Percentiles rank a stretch among this genome's conserved stretches.
phyloP scores from a whole-genome alignment of 2,888 invertebrate species.

The Chymomyza caudatula region DNA sequence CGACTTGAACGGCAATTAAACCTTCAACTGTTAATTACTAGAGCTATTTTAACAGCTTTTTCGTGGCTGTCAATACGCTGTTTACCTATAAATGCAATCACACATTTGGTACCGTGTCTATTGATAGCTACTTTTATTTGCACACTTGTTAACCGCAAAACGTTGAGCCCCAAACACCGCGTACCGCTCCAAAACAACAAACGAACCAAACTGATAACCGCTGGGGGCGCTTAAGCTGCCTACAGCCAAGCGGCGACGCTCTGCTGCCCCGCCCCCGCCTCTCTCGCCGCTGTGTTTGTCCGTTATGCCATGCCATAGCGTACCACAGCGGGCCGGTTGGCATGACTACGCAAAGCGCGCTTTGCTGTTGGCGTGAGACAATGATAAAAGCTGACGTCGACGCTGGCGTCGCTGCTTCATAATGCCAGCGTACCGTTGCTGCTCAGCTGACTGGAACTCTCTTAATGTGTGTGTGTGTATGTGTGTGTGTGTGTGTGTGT shows the following conservation, averaged over 20 bases:
- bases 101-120: neutral
- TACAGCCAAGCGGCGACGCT: constrained; percentile 13
- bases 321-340: constrained; percentile 1
- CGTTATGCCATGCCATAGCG: neutral
- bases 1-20: neutral
- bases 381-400: neutral
- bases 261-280: constrained; percentile 1
- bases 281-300: constrained; percentile 5
- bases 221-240: constrained; percentile 25
- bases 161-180: neutral
- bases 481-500: too few relatives aligned
- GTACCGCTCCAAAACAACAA: constrained; percentile 10
- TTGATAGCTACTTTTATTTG: constrained; percentile 1
- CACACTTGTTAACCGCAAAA: constrained; percentile 12
- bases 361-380: neutral
- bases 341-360: constrained; percentile 1
- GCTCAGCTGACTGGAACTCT: constrained; percentile 66
- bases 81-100: neutral
- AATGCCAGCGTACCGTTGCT: constrained; percentile 37
- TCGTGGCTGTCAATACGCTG: constrained; percentile 16
- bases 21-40: neutral
- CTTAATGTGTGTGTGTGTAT: too few relatives aligned
- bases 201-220: constrained; percentile 46
- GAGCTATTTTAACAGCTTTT: neutral
- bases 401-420: neutral